Evolutionary conservation across 2,888 invertebrate species (phyloP), one percentile per base, ranked within the genome.

Genomic region (Chirona hameri): DNA sequence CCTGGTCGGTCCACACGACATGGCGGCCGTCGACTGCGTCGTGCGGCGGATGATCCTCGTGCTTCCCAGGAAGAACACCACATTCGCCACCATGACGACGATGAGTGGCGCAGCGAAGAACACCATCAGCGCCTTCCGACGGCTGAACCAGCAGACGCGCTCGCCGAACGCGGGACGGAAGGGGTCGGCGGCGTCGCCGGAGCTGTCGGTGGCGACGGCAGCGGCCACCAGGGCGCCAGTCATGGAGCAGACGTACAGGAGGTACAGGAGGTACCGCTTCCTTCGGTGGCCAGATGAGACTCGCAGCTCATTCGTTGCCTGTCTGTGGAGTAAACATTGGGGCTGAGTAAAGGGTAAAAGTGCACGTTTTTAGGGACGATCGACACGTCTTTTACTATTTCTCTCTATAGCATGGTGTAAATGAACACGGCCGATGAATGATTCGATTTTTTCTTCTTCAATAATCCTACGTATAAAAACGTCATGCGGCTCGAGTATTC

Each of bases 81-180:
- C 85, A 84, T 90, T 90, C 72, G 88, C 85, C 18, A 87, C 82
- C 86, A 89, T 87, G 80, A 89, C 87, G 69, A 87, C 84, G 21
- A 87, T 87, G 29, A 90, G 85, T 4, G 91, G 91, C 9, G 87
- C 86, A 5, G 88, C 90, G 85, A 91, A 90, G 86, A 89, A 90
- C 9, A 89, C 85, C 24, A 90, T 85, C 21, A 91, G 87, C 0
- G 90, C 88, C 82, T 87, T 86, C 21, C 88, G 87, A 60, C 88
- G 88, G 15, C 88, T 88, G 85, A 91, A 89, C 90, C 90, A 91
- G 85, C 91, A 91, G 52, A 46, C 76, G 21, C 76, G 21, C 14
- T 65, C 39, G 12, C 83, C 84, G 48, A 84, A 65, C 48, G 57
- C 76, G 15, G 84, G 84, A n/a, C 82, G 81, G 72, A 81, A 76